Evolutionary conservation across 2,888 invertebrate genomes (phyloP).

Genomic region (Pristionchus entomophagus): DNA sequence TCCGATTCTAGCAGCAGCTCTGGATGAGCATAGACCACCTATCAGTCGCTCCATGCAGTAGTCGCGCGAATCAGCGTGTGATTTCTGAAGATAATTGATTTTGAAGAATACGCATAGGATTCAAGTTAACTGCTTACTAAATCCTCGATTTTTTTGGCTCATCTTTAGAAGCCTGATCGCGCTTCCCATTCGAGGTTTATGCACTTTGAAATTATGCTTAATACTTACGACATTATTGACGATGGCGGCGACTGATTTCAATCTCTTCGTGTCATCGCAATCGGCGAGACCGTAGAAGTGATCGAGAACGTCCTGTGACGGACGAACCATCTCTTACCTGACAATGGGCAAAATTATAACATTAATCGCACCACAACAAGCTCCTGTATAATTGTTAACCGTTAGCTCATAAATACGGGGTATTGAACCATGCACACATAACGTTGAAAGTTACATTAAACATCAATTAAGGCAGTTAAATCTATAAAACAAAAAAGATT

Average conservation of each 20-base stretch:
- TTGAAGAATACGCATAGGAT: background rate
- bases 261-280: slow-evolving; percentile 53
- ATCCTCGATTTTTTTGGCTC: too few species aligned
- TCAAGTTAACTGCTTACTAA: background rate
- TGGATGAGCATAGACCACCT: slow-evolving; percentile 55
- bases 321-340: slow-evolving; percentile 53
- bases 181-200: too few species aligned
- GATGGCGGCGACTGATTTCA: slow-evolving; percentile 53
- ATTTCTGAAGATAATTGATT: background rate
- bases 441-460: background rate
- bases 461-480: background rate
- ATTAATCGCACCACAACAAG: background rate
- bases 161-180: too few species aligned
- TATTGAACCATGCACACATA: background rate
- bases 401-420: background rate
- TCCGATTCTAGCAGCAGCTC: slow-evolving; percentile 63
- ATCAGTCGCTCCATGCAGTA: slow-evolving; percentile 61
- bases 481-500: slow-evolving; percentile 24
- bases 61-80: slow-evolving; percentile 21
- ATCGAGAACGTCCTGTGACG: slow-evolving; percentile 59
- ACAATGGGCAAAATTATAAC: slow-evolving; percentile 14
- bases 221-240: slow-evolving; percentile 53
- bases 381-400: background rate
- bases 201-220: too few species aligned
- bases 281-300: slow-evolving; percentile 60